Conservation (phyloP, 2,888 invertebrate genomes). For the Andrena dorsata region DNA sequence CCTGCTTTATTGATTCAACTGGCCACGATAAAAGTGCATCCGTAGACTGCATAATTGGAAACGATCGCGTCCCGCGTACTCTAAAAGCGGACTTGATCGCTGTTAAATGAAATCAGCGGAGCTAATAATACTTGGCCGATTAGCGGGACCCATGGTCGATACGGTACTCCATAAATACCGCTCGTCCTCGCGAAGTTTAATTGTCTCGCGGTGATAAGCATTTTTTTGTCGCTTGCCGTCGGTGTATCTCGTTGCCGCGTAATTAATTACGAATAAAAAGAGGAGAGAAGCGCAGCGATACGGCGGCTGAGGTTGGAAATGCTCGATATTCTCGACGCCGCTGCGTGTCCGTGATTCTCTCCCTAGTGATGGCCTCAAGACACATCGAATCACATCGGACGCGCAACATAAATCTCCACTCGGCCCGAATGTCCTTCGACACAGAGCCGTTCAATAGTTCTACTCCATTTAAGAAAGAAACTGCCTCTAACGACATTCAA, state of each 20-base stretch:
- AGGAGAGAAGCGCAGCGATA: not conserved
- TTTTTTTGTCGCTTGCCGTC: not conserved
- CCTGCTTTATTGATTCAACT: no score
- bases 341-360: conserved; percentile 21
- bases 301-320: conserved; percentile 17
- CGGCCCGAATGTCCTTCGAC: not conserved
- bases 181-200: conserved; percentile 35
- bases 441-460: no score
- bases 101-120: conserved; percentile 15
- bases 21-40: not conserved
- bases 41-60: not conserved
- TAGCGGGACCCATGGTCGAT: conserved; percentile 5
- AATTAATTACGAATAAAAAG: conserved; percentile 54
- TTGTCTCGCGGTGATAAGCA: conserved; percentile 46
- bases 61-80: not conserved
- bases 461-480: no score
- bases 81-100: conserved; percentile 13
- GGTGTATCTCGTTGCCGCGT: conserved; percentile 35
- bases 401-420: not conserved
- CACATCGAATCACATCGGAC: not conserved
- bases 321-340: conserved; percentile 50
- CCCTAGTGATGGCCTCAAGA: conserved; percentile 9
- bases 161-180: conserved; percentile 30
- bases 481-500: not conserved
- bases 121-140: conserved; percentile 51